phyloP scores from a whole-genome alignment of 2,797 vertebrate genomes.

The Cephalopachus bancanus region DNA sequence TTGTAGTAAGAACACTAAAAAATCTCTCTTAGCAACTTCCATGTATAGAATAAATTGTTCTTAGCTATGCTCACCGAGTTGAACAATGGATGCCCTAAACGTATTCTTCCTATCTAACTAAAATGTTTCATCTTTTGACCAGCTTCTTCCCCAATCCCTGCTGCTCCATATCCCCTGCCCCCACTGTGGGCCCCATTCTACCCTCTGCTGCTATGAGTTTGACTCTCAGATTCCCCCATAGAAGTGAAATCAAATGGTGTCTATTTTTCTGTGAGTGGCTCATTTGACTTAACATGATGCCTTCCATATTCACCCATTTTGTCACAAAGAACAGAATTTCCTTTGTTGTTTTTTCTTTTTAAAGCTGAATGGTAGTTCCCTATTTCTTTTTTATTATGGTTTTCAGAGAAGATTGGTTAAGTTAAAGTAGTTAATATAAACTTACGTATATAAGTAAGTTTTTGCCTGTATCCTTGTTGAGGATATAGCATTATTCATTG shows the following conservation, averaged over 20 bases:
- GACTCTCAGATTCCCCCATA: no score
- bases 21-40: background rate
- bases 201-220: background rate
- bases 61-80: background rate
- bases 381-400: background rate
- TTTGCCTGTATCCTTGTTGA: slow-evolving; percentile 2
- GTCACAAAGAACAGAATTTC: background rate
- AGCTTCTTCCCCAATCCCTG: background rate
- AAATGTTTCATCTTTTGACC: background rate
- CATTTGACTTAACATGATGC: background rate
- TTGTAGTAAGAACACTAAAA: background rate
- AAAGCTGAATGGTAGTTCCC: background rate
- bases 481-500: background rate
- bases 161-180: background rate
- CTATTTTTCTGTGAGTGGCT: background rate
- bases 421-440: slow-evolving; percentile 4
- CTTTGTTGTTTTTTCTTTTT: background rate
- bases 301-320: background rate
- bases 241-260: background rate
- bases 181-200: background rate
- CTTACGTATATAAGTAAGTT: background rate
- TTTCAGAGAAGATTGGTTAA: background rate
- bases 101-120: background rate
- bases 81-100: background rate
- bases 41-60: background rate